Conservation (phyloP, 2,113 vertebrate genomes). For the Plotosus lineatus region DNA sequence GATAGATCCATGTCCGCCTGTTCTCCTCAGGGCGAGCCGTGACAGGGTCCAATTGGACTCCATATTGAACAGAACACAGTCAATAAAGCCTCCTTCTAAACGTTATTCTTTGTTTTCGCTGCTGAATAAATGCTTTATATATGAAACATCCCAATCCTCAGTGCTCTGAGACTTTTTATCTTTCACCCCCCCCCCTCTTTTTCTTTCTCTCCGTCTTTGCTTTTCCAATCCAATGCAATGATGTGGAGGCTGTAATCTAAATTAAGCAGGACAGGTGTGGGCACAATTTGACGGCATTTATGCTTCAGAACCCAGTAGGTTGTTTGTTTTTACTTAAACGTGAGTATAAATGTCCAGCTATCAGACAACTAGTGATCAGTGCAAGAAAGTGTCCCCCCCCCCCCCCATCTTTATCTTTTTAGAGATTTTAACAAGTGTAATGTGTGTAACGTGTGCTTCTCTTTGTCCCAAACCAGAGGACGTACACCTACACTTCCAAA, state of each 20-base stretch:
- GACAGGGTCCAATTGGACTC: conserved; percentile 38
- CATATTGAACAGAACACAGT: conserved; percentile 38
- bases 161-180: conserved; percentile 2
- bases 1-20: conserved; percentile 13
- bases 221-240: conserved; percentile 44
- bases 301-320: neutral
- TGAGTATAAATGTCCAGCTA: neutral
- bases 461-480: conserved; percentile 74
- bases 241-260: conserved; percentile 35
- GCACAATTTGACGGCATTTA: neutral
- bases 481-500: conserved; percentile 89
- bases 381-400: neutral
- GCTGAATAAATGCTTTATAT: conserved; percentile 42
- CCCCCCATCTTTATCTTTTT: neutral
- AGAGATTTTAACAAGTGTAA: no score
- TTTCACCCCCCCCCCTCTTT: no score
- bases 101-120: conserved; percentile 42
- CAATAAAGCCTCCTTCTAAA: conserved; percentile 42
- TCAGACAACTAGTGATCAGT: neutral
- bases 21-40: conserved; percentile 19
- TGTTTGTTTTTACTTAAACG: neutral
- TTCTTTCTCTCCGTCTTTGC: no score
- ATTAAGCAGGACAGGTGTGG: conserved; percentile 32
- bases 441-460: neutral
- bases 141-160: conserved; percentile 38